These are phyloP conservation scores for Arbacia lixula DNA, from an alignment of 53 echinoderm and acorn worm genomes.

Conservation along the genomic window DNA sequence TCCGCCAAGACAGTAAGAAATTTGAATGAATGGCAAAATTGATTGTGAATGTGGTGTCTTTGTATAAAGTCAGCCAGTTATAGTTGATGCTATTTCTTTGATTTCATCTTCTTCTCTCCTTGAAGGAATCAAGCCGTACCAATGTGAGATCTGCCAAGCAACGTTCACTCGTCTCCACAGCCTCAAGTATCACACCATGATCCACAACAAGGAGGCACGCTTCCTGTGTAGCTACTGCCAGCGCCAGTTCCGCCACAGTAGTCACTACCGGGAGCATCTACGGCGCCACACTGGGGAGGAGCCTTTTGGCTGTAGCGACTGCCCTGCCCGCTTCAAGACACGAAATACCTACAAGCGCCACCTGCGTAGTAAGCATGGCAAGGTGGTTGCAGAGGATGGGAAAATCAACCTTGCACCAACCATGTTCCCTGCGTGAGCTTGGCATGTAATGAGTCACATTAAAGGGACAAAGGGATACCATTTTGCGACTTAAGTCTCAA, in stretches of 20 bases:
- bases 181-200: constrained; percentile 99
- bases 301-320: constrained; percentile 97
- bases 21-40: too few relatives aligned
- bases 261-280: constrained; percentile 97
- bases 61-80: too few relatives aligned
- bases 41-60: too few relatives aligned
- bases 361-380: constrained; percentile 86
- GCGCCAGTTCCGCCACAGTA: constrained; percentile 93
- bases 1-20: too few relatives aligned
- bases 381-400: constrained; percentile 81
- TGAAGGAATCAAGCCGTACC: constrained; percentile 94
- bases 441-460: too few relatives aligned
- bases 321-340: constrained; percentile 92
- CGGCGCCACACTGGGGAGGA: constrained; percentile 98
- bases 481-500: too few relatives aligned
- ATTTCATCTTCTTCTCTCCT: neutral
- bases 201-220: constrained; percentile 93
- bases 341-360: constrained; percentile 98
- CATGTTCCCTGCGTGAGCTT: constrained; percentile 1
- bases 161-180: constrained; percentile 98
- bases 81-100: too few relatives aligned
- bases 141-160: constrained; percentile 82
- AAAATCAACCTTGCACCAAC: constrained; percentile 60
- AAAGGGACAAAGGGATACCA: too few relatives aligned
- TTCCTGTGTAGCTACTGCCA: constrained; percentile 96